phyloP scores from a whole-genome alignment of 1,140 invertebrate species.

The Caenorhabditis brenneri region DNA sequence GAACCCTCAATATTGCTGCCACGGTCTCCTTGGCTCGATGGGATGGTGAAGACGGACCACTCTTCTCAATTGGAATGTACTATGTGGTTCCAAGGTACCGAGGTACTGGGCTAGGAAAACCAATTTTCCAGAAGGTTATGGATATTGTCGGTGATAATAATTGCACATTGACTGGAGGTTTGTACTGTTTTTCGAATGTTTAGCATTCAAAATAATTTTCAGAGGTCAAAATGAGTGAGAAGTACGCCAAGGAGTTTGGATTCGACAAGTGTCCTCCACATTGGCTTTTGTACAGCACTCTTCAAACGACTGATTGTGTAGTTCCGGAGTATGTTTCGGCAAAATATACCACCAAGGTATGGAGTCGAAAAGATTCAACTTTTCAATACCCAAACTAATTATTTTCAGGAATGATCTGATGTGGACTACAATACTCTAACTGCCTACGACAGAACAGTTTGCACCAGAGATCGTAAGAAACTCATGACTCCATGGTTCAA shows the following conservation, averaged over 20 bases:
- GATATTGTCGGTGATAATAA: conserved; percentile 13
- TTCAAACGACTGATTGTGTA: background rate
- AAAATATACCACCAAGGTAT: background rate
- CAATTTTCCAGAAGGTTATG: conserved; percentile 12
- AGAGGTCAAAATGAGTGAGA: background rate
- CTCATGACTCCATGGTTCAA: conserved; percentile 28
- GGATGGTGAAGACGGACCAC: background rate
- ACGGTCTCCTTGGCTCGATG: conserved; percentile 11
- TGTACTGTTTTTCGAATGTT: background rate
- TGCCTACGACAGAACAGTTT: background rate
- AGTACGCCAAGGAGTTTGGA: background rate
- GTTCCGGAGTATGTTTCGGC: background rate
- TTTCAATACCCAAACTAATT: background rate
- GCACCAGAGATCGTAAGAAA: background rate
- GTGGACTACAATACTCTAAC: background rate
- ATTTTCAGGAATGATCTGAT: background rate
- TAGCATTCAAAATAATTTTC: background rate
- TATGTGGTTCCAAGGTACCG: background rate
- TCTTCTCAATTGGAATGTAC: conserved; percentile 17
- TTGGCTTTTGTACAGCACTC: background rate
- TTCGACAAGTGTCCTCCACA: background rate
- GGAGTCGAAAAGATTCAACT: background rate
- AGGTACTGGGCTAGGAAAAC: background rate
- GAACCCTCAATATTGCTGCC: background rate
- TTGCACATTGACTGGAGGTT: background rate